Evolutionary conservation across 1,140 invertebrate genomes (phyloP).

Genomic region (Plectus sambesii): DNA sequence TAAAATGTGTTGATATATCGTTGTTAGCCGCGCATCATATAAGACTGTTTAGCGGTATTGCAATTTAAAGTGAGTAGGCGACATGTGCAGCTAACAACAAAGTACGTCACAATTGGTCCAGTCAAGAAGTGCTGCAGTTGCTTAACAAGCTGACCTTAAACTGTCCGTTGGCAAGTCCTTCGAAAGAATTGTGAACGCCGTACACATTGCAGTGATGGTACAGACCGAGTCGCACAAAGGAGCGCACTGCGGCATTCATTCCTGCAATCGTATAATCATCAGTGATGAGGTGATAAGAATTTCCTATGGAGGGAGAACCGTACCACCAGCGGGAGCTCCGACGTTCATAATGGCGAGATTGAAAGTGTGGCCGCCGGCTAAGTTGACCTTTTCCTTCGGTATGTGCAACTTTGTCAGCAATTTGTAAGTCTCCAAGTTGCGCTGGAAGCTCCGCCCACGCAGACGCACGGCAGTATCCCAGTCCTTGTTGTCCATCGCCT

Average conservation of each 20-base stretch:
- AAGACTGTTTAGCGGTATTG: too few species aligned
- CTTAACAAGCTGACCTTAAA: constrained; percentile 59
- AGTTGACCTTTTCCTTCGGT: constrained; percentile 51
- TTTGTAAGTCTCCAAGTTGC: constrained; percentile 92
- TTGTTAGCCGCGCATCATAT: too few species aligned
- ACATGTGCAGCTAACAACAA: too few species aligned
- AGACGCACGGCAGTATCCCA: constrained; percentile 85
- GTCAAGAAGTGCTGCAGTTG: too few species aligned
- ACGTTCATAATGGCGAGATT: constrained; percentile 95
- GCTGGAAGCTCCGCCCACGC: constrained; percentile 77
- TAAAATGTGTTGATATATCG: too few species aligned
- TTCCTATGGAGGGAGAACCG: constrained; percentile 49
- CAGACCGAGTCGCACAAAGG: constrained; percentile 87
- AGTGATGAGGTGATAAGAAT: neutral
- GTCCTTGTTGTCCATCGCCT: constrained; percentile 73
- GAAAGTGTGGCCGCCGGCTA: constrained; percentile 53
- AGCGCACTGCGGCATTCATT: constrained; percentile 80
- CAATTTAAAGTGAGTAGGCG: too few species aligned
- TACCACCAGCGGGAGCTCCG: constrained; percentile 94
- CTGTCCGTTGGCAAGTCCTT: constrained; percentile 71
- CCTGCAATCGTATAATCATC: too few species aligned
- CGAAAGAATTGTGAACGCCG: constrained; percentile 85
- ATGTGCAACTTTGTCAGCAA: constrained; percentile 87
- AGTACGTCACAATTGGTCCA: too few species aligned
- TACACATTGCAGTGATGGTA: constrained; percentile 76